Evolutionary conservation across 2,797 vertebrate genomes (phyloP).

Genomic region (Premnoplex brunnescens): DNA sequence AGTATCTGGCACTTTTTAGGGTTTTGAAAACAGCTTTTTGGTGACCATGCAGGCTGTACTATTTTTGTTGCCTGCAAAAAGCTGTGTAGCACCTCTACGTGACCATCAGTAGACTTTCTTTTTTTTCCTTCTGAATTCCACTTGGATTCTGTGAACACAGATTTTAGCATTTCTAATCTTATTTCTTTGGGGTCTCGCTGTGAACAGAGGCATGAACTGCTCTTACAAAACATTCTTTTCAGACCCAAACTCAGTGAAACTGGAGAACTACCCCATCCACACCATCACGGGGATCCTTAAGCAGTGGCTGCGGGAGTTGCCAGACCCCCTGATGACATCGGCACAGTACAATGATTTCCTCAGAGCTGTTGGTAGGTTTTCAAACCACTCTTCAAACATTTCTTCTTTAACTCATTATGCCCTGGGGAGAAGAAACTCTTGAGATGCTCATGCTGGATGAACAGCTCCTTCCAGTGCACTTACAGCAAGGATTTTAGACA

Average conservation of each 20-base stretch:
- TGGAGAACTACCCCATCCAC: constrained; percentile 95
- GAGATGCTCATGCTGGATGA: neutral
- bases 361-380: constrained; percentile 87
- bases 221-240: neutral
- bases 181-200: neutral
- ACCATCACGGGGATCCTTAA: constrained; percentile 95
- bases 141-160: neutral
- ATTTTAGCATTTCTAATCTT: neutral
- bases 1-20: neutral
- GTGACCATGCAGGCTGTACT: neutral
- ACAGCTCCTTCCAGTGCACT: neutral
- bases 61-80: neutral
- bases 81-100: neutral
- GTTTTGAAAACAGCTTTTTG: neutral
- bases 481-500: neutral
- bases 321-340: constrained; percentile 96
- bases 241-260: constrained; percentile 86
- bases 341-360: constrained; percentile 92
- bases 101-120: too few species aligned
- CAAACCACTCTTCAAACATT: neutral
- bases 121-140: neutral
- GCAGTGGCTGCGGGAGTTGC: constrained; percentile 94
- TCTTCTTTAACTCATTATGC: neutral
- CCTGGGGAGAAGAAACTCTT: neutral
- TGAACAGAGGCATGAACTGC: neutral